Evolutionary conservation across 2,797 vertebrate species (phyloP).

Genomic region (Antennarius maculatus): DNA sequence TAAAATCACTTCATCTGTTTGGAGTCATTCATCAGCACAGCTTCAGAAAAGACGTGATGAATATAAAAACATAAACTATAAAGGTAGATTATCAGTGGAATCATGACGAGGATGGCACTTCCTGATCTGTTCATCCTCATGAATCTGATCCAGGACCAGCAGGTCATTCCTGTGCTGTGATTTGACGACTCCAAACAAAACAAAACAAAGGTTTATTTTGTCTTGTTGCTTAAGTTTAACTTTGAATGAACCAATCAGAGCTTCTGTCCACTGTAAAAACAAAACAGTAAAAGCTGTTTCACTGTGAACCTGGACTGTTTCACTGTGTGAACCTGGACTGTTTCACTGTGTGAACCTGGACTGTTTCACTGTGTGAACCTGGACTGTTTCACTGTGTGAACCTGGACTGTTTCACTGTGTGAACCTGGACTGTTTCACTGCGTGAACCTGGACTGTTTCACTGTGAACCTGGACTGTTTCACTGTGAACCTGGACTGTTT

Average conservation of each 20-base stretch:
- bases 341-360: too few relatives aligned
- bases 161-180: not conserved
- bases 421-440: too few relatives aligned
- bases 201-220: too few relatives aligned
- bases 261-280: not conserved
- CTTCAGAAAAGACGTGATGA: conserved; percentile 37
- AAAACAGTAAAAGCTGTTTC: too few relatives aligned
- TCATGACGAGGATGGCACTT: conserved; percentile 88
- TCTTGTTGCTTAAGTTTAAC: not conserved
- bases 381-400: too few relatives aligned
- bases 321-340: too few relatives aligned
- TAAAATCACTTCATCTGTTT: conserved; percentile 53
- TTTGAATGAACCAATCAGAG: not conserved
- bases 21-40: conserved; percentile 81
- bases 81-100: conserved; percentile 30
- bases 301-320: too few relatives aligned
- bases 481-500: too few relatives aligned
- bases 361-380: too few relatives aligned
- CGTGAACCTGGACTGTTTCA: too few relatives aligned
- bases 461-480: too few relatives aligned
- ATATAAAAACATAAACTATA: conserved; percentile 1
- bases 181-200: not conserved
- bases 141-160: conserved; percentile 17
- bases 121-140: conserved; percentile 12
- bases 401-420: too few relatives aligned